Evolutionary conservation across 2,888 invertebrate species (phyloP), one percentile per base, ranked within the genome.

Genomic region (Caenorhabditis sp.): DNA sequence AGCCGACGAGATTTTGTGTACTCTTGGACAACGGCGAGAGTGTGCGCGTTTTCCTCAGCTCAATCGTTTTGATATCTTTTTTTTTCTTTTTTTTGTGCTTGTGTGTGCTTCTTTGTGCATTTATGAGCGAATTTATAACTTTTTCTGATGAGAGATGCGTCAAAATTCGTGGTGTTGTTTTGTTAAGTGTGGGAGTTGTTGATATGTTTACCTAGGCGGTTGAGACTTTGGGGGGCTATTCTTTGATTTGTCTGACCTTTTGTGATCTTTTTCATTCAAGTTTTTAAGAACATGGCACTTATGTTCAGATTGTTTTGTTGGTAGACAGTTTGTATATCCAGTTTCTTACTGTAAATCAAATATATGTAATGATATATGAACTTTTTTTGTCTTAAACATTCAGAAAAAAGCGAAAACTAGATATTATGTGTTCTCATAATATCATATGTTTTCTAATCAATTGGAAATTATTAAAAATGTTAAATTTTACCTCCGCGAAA

Each of bases 231-330:
- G 43, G 14, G 43, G 14, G 10, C 4, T 31, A 31, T 10, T 31
- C 31, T 31, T 43, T 43, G 43, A 14, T 43, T 17, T 43, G 10
- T n/a, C n/a, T n/a, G n/a, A n/a, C n/a, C n/a, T 61, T 57, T 58
- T 31, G 65, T 49, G 25, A 43, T 60, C 31, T 31, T 31, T 31
- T n/a, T n/a, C n/a, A n/a, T n/a, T n/a, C n/a, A n/a, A n/a, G n/a
- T n/a, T n/a, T n/a, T n/a, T n/a, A n/a, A n/a, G n/a, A n/a, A n/a
- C n/a, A n/a, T n/a, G n/a, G n/a, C n/a, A n/a, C n/a, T n/a, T n/a
- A n/a, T n/a, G n/a, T n/a, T n/a, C n/a, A n/a, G n/a, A n/a, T n/a
- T n/a, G n/a, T n/a, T n/a, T n/a, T n/a, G n/a, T n/a, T n/a, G n/a
- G n/a, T n/a, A n/a, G n/a, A n/a, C n/a, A n/a, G n/a, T n/a, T n/a